A percentile compares a stretch with the other conserved stretches of the same genome.
Evolutionary conservation across 2,113 vertebrate genomes (phyloP).

Genomic region (Lates calcarifer): DNA sequence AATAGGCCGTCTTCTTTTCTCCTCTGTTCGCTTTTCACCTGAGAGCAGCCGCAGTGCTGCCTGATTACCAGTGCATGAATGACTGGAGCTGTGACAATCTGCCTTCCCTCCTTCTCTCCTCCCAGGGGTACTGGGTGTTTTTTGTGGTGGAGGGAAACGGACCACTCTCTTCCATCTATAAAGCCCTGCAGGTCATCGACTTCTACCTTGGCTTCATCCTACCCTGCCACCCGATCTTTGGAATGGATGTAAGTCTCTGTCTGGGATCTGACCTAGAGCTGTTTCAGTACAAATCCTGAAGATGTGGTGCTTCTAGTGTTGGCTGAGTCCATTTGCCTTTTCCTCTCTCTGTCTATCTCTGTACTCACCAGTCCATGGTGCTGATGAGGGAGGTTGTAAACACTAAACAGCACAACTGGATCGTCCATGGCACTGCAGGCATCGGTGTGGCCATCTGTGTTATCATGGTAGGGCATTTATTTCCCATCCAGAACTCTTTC

Average conservation of each 20-base stretch:
- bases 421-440: slow-evolving; percentile 70
- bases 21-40: slow-evolving; percentile 39
- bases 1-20: slow-evolving; percentile 21
- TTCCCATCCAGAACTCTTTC: neutral
- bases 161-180: slow-evolving; percentile 77
- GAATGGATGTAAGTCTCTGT: slow-evolving; percentile 74
- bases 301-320: neutral
- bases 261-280: neutral
- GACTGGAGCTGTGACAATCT: slow-evolving; percentile 37
- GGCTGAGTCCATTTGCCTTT: neutral
- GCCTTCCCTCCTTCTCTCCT: slow-evolving; percentile 36
- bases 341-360: slow-evolving; percentile 15
- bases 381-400: slow-evolving; percentile 74
- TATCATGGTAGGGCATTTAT: slow-evolving; percentile 71
- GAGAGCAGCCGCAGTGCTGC: slow-evolving; percentile 25
- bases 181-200: slow-evolving; percentile 81
- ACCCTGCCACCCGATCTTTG: slow-evolving; percentile 76
- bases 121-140: slow-evolving; percentile 81
- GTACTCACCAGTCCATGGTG: slow-evolving; percentile 58
- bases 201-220: slow-evolving; percentile 77
- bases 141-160: slow-evolving; percentile 80
- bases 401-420: slow-evolving; percentile 74
- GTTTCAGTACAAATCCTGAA: slow-evolving; percentile 1
- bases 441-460: slow-evolving; percentile 73
- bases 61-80: slow-evolving; percentile 46